These are phyloP conservation scores for Geodia barretti DNA, from an alignment of 37 sponge, comb jelly and placozoan species.

Conservation along the genomic window DNA sequence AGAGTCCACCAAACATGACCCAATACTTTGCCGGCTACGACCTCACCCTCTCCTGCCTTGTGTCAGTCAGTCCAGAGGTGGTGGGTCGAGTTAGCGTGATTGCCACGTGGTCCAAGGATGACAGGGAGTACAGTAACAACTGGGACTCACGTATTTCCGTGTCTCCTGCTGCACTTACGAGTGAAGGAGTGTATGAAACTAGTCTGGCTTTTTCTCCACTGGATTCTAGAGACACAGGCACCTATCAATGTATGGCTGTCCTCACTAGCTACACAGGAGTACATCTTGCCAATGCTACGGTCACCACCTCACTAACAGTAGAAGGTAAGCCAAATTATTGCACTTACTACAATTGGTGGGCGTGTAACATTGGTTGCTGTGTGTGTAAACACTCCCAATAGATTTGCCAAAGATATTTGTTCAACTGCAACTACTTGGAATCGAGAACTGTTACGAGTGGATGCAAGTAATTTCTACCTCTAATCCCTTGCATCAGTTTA, in stretches of 20 bases:
- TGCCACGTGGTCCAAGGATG: not conserved
- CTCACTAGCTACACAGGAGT: not conserved
- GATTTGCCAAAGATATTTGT: not conserved
- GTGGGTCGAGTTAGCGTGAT: not conserved
- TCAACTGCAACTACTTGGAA: not conserved
- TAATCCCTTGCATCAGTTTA: too few relatives aligned
- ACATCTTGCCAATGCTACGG: not conserved
- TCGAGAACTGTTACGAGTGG: not conserved
- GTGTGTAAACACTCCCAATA: not conserved
- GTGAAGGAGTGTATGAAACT: not conserved
- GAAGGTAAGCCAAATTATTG: not conserved
- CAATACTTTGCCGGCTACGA: not conserved
- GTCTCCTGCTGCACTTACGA: not conserved
- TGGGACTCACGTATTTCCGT: not conserved
- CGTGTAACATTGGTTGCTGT: too few relatives aligned
- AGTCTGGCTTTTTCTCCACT: not conserved
- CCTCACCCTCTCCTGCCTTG: not conserved
- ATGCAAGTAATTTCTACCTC: not conserved
- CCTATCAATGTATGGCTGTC: not conserved
- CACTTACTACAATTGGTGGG: too few relatives aligned
- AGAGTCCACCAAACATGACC: not conserved
- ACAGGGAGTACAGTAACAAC: not conserved
- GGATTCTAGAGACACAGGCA: not conserved
- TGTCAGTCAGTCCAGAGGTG: not conserved
- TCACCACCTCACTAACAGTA: not conserved